These are phyloP conservation scores for Aethina tumida DNA, from an alignment of 1,140 invertebrate species.

Conservation along the genomic window DNA sequence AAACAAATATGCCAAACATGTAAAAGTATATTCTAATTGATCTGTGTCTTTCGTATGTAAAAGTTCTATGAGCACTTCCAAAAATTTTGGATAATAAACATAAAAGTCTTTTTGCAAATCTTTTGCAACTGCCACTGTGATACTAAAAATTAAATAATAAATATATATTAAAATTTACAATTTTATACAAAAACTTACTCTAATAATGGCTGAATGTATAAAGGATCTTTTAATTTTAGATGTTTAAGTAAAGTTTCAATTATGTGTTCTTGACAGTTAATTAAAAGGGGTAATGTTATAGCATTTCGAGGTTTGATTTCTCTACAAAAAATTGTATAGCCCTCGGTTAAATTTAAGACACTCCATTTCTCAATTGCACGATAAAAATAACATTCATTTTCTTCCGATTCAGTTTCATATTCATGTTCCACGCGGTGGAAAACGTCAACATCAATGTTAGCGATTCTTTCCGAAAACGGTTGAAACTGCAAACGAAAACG, in stretches of 20 bases:
- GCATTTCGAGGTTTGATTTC: slow-evolving; percentile 53
- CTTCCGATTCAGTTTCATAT: slow-evolving; percentile 51
- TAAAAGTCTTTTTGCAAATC: slow-evolving; percentile 85
- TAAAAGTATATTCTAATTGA: slow-evolving; percentile 71
- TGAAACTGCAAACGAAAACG: slow-evolving; percentile 60
- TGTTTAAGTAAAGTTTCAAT: slow-evolving; percentile 60
- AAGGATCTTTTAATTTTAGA: slow-evolving; percentile 54
- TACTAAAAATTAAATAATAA: slow-evolving; percentile 45
- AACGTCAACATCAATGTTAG: slow-evolving; percentile 71
- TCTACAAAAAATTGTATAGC: slow-evolving; percentile 64
- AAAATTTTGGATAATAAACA: slow-evolving; percentile 60
- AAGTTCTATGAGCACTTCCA: slow-evolving; percentile 58
- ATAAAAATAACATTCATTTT: slow-evolving; percentile 69
- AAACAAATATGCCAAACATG: slow-evolving; percentile 77
- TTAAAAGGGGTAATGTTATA: slow-evolving; percentile 66
- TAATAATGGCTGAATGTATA: slow-evolving; percentile 68
- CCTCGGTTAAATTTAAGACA: slow-evolving; percentile 72
- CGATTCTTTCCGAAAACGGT: slow-evolving; percentile 73
- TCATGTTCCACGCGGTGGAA: slow-evolving; percentile 66
- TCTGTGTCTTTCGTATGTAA: slow-evolving; percentile 71
- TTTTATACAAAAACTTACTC: slow-evolving; percentile 54
- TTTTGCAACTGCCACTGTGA: slow-evolving; percentile 71
- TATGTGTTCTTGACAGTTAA: slow-evolving; percentile 68
- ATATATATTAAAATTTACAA: slow-evolving; percentile 6
- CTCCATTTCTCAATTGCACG: slow-evolving; percentile 80